Evolutionary conservation across 1,140 invertebrate genomes (phyloP).

Genomic region (Leucophenga varia): DNA sequence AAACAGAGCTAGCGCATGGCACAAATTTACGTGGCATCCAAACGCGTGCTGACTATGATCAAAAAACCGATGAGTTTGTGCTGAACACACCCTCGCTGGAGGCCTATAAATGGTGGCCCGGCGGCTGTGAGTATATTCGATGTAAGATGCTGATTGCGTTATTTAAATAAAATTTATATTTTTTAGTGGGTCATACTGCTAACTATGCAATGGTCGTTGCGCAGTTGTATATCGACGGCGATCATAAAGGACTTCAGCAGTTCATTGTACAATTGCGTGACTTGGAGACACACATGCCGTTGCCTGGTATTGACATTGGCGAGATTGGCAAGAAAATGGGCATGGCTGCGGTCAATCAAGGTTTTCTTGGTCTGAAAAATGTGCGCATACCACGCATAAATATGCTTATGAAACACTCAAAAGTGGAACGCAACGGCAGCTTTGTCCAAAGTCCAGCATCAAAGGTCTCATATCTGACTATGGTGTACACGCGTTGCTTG

Average conservation of each 20-base stretch:
- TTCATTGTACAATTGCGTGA: slow-evolving; percentile 91
- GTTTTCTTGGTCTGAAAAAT: slow-evolving; percentile 81
- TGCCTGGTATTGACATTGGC: slow-evolving; percentile 86
- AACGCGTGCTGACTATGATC: slow-evolving; percentile 89
- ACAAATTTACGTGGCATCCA: slow-evolving; percentile 90
- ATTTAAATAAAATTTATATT: not conserved
- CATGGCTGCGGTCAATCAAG: slow-evolving; percentile 88
- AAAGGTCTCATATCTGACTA: slow-evolving; percentile 89
- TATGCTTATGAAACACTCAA: slow-evolving; percentile 92
- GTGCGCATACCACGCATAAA: slow-evolving; percentile 83
- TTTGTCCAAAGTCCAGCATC: slow-evolving; percentile 81
- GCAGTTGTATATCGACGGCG: slow-evolving; percentile 80
- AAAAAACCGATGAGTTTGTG: slow-evolving; percentile 80
- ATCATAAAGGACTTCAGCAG: slow-evolving; percentile 87
- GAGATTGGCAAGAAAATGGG: slow-evolving; percentile 93
- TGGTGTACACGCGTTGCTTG: slow-evolving; percentile 89
- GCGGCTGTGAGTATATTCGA: slow-evolving; percentile 72
- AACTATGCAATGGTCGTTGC: slow-evolving; percentile 90
- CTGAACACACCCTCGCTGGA: slow-evolving; percentile 86
- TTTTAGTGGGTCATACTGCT: slow-evolving; percentile 84
- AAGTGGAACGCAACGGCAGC: slow-evolving; percentile 83
- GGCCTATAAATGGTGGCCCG: slow-evolving; percentile 94
- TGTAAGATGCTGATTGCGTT: too few species aligned
- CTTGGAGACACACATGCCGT: slow-evolving; percentile 80
- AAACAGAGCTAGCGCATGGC: slow-evolving; percentile 92